Percentiles rank a stretch among this genome's conserved stretches.
Conservation (phyloP, 2,888 invertebrate species). For the Lasioglossum marginatum region DNA sequence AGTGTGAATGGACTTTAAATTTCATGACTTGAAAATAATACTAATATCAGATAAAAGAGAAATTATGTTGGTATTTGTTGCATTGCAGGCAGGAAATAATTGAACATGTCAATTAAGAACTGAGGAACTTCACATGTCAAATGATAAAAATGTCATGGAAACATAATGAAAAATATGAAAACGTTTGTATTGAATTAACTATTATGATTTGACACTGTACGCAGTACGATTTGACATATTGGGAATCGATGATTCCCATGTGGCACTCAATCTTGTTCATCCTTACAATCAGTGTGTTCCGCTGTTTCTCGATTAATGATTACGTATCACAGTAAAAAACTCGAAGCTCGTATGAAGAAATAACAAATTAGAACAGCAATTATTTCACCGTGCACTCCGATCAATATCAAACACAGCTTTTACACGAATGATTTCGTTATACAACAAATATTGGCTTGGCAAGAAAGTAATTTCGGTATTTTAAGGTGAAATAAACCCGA, state of each 20-base stretch:
- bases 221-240: neutral
- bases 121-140: neutral
- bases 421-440: neutral
- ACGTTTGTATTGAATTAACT: conserved; percentile 1
- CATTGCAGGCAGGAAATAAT: neutral
- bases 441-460: too few relatives aligned
- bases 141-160: conserved; percentile 6
- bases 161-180: conserved; percentile 6
- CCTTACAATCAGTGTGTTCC: neutral
- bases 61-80: neutral
- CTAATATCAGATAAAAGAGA: neutral
- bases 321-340: too few relatives aligned
- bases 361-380: too few relatives aligned
- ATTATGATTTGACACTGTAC: conserved; percentile 1
- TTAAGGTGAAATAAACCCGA: too few relatives aligned
- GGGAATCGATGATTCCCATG: neutral
- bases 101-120: neutral
- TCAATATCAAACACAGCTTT: too few relatives aligned
- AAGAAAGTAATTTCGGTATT: too few relatives aligned
- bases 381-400: too few relatives aligned
- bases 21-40: neutral
- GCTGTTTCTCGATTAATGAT: too few relatives aligned
- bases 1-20: neutral
- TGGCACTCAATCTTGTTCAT: neutral
- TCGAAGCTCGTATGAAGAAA: too few relatives aligned